These are phyloP conservation scores for Cyanoderma ruficeps DNA, from an alignment of 2,113 vertebrate species.

Conservation along the genomic window DNA sequence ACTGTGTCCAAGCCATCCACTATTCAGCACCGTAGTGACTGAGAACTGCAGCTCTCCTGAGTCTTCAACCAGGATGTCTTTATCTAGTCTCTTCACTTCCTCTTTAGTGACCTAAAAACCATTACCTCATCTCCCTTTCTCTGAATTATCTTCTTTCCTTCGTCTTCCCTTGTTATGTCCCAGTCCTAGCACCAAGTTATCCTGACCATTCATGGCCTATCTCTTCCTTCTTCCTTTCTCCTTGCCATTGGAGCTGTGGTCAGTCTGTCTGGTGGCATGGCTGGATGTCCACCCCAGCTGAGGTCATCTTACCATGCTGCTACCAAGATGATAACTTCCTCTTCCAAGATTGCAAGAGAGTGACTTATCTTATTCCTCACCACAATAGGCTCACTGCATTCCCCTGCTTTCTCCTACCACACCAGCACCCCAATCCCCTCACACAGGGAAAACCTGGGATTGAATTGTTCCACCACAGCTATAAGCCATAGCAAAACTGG, in stretches of 20 bases:
- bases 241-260: not conserved
- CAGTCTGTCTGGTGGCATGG: not conserved
- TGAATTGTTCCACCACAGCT: constrained; percentile 19
- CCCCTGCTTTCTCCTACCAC: not conserved
- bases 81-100: not conserved
- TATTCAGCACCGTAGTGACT: not conserved
- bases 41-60: not conserved
- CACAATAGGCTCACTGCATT: not conserved
- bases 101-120: not conserved
- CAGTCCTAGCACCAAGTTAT: not conserved
- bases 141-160: not conserved
- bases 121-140: not conserved
- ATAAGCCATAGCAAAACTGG: constrained; percentile 36
- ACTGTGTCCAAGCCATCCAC: not conserved
- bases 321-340: not conserved
- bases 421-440: not conserved
- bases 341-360: not conserved
- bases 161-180: not conserved
- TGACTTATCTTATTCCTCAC: not conserved
- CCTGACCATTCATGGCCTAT: fast-evolving
- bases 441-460: not conserved
- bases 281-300: not conserved
- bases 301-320: not conserved
- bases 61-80: not conserved
- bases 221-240: not conserved